Evolutionary conservation across 1,140 invertebrate species (phyloP).

Genomic region (Heliconius hewitsoni): DNA sequence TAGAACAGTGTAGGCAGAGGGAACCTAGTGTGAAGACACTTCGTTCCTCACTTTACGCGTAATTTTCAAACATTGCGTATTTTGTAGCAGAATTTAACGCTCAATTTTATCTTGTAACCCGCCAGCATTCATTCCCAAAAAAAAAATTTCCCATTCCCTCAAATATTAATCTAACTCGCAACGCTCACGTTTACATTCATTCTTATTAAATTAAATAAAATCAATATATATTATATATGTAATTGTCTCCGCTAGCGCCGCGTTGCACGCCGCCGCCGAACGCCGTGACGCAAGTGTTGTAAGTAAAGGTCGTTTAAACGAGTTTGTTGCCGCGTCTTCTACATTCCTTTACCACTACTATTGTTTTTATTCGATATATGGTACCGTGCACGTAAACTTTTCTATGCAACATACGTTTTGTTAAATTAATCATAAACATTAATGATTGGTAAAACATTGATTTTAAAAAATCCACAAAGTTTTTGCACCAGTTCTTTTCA

Average conservation of each 20-base stretch:
- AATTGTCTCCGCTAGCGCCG: not conserved
- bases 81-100: too few relatives aligned
- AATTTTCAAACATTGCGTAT: not conserved
- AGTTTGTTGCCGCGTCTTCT: slow-evolving; percentile 33
- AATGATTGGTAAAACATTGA: too few relatives aligned
- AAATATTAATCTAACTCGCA: too few relatives aligned
- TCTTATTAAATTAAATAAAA: not conserved
- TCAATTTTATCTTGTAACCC: too few relatives aligned
- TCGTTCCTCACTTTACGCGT: not conserved
- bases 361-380: not conserved
- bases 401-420: not conserved
- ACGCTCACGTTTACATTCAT: too few relatives aligned
- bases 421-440: not conserved
- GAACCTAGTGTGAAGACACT: too few relatives aligned
- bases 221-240: not conserved
- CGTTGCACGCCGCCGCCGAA: slow-evolving; percentile 4
- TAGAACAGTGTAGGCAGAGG: too few relatives aligned
- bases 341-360: slow-evolving; percentile 29
- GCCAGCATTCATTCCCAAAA: too few relatives aligned
- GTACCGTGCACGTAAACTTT: not conserved
- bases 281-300: slow-evolving; percentile 26
- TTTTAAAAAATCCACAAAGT: too few relatives aligned
- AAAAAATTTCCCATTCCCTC: too few relatives aligned
- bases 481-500: too few relatives aligned
- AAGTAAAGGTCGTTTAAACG: slow-evolving; percentile 39